Base-by-base conservation (phyloP, 2,113 vertebrate genomes). In the Callithrix jacchus region DNA sequence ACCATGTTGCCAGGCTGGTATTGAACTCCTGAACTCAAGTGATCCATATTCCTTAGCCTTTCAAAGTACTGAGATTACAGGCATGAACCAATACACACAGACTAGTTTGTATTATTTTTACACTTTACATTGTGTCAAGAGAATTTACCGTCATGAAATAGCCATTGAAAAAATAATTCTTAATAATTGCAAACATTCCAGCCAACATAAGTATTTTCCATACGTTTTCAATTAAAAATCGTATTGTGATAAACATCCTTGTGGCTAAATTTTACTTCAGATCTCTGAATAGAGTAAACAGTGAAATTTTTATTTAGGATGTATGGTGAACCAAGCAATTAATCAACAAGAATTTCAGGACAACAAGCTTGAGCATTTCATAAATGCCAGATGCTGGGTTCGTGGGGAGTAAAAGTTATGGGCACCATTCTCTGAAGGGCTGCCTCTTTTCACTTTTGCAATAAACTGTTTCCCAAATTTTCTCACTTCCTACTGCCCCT, bases 161-260 rank as follows among this genome's bases (percentile, higher is more conserved):
- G 40, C 56, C 45, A 45, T 17, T 84, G 58, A 87, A 86, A 96
- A 93, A 0, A 37, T 56, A 5, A 58, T 80, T 97, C 92, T 91
- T 90, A 85, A 45, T 87, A 30, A 89, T 79, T 61, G 18, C 35
- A 83, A 61, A 81, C 17, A 95, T 93, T 71, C n/a, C 83, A 79
- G 35, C 40, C 42, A 84, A 71, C 3, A 10, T 86, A 80, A 95
- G 11, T 25, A 70, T 79, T 92, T 77, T 94, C 58, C 35, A 70
- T 76, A 61, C 87, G 70, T 97, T 91, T 89, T 2, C 49, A 35
- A 97, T 61, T 95, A 89, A 89, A 94, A 86, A 58, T 76, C 11
- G n/a, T 10, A 58, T n/a, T n/a, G 20, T 82, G 25, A 84, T 73
- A 90, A 88, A 73, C 1, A 94, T 88, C 45, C 52, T 92, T 58